Conservation (phyloP, 1,140 invertebrate species). For the Trichomalopsis sarcophagae region DNA sequence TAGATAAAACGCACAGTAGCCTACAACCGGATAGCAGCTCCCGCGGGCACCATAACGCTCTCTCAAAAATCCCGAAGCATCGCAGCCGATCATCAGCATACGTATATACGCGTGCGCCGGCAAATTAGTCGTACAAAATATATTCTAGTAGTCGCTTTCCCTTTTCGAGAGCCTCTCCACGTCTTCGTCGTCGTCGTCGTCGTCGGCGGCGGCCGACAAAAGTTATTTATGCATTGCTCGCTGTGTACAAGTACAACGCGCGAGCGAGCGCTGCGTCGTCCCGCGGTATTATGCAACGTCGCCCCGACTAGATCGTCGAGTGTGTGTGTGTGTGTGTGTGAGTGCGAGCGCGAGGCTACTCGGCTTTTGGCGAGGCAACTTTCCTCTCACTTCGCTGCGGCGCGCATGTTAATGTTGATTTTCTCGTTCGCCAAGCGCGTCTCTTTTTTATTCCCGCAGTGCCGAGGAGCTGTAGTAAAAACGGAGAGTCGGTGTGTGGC, state of each 20-base stretch:
- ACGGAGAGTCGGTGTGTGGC: neutral
- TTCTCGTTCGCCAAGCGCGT: constrained; percentile 10
- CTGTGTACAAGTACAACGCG: constrained; percentile 6
- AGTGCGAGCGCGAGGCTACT: constrained; percentile 21
- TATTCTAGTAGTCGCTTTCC: constrained; percentile 45
- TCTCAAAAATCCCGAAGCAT: neutral
- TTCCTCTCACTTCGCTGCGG: constrained; percentile 55
- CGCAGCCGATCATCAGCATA: neutral
- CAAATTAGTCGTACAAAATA: constrained; percentile 30
- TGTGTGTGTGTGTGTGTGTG: neutral
- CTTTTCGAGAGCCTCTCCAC: constrained; percentile 32
- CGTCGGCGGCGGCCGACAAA: constrained; percentile 1
- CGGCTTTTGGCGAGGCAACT: constrained; percentile 61
- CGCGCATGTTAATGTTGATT: constrained; percentile 42
- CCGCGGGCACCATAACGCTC: too few species aligned
- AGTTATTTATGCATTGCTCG: constrained; percentile 40
- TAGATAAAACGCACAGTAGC: too few species aligned
- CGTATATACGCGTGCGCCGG: constrained; percentile 6
- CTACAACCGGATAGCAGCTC: too few species aligned
- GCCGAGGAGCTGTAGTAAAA: neutral
- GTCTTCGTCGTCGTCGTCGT: neutral
- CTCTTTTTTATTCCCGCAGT: neutral
- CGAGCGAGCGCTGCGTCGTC: neutral
- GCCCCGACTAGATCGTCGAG: constrained; percentile 22
- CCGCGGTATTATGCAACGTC: constrained; percentile 28